Conservation (phyloP, 2,113 vertebrate genomes). For the Leucopsar rothschildi region DNA sequence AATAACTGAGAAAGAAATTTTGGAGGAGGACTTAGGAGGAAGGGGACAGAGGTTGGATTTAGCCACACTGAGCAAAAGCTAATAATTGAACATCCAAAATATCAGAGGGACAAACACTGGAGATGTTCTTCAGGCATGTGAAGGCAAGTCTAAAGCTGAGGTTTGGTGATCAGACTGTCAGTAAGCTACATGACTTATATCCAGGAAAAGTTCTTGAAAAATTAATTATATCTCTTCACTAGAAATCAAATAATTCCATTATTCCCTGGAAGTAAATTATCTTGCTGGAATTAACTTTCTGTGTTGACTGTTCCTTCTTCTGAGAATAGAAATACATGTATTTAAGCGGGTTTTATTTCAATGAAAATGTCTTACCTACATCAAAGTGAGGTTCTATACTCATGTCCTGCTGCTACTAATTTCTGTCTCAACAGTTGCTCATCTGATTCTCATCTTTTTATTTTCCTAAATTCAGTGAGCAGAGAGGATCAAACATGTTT, state of each 20-base stretch:
- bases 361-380: slow-evolving; percentile 4
- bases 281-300: slow-evolving; percentile 30
- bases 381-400: background rate
- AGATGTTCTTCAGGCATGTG: background rate
- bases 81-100: background rate
- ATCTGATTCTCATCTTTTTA: background rate
- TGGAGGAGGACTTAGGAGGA: background rate
- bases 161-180: background rate
- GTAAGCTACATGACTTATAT: background rate
- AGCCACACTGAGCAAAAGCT: background rate
- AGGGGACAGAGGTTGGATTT: background rate
- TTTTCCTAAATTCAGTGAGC: background rate
- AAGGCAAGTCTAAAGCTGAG: background rate
- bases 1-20: background rate
- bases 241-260: slow-evolving; percentile 24
- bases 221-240: background rate
- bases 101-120: background rate
- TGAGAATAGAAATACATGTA: background rate
- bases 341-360: slow-evolving; percentile 21
- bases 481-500: background rate
- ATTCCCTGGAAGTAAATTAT: background rate
- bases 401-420: slow-evolving; percentile 19
- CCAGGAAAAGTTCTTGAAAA: background rate
- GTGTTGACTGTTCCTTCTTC: slow-evolving; percentile 9
- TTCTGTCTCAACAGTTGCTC: slow-evolving; percentile 16